Percentiles rank a stretch among this genome's conserved stretches.
Evolutionary conservation across 2,888 invertebrate species (phyloP).

Genomic region (Trissoscelio sp.): DNA sequence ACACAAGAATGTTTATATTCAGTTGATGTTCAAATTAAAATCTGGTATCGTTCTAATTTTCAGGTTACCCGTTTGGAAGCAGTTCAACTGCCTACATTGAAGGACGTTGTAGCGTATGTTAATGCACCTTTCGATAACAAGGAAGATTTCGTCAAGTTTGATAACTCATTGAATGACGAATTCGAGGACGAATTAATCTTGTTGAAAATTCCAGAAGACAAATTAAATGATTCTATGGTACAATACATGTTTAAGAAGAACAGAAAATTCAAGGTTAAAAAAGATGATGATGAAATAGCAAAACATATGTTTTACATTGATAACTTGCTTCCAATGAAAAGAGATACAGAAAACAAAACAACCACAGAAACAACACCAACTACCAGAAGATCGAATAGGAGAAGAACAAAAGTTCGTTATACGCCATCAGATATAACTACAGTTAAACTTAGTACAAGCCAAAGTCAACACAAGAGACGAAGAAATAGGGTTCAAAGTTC

Average conservation of each 20-base stretch:
- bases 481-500: slow-evolving; percentile 26
- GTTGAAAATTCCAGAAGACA: slow-evolving; percentile 19
- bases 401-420: slow-evolving; percentile 38
- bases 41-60: slow-evolving; percentile 79
- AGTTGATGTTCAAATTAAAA: slow-evolving; percentile 55
- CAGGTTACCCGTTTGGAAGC: slow-evolving; percentile 78
- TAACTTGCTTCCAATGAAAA: slow-evolving; percentile 45
- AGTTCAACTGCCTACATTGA: slow-evolving; percentile 78
- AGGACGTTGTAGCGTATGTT: slow-evolving; percentile 76
- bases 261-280: neutral
- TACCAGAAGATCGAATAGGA: slow-evolving; percentile 34
- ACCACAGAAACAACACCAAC: slow-evolving; percentile 8
- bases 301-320: slow-evolving; percentile 6
- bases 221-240: slow-evolving; percentile 10
- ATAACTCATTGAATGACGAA: slow-evolving; percentile 27
- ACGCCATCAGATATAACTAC: slow-evolving; percentile 20
- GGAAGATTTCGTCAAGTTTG: slow-evolving; percentile 21
- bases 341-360: slow-evolving; percentile 25
- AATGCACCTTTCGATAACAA: slow-evolving; percentile 38
- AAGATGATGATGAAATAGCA: neutral
- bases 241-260: slow-evolving; percentile 27
- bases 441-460: slow-evolving; percentile 1
- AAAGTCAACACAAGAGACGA: slow-evolving; percentile 26
- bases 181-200: slow-evolving; percentile 37
- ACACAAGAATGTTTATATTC: slow-evolving; percentile 26